phyloP scores from a whole-genome alignment of 2,797 vertebrate genomes.

The Dromococcyx pavoninus region DNA sequence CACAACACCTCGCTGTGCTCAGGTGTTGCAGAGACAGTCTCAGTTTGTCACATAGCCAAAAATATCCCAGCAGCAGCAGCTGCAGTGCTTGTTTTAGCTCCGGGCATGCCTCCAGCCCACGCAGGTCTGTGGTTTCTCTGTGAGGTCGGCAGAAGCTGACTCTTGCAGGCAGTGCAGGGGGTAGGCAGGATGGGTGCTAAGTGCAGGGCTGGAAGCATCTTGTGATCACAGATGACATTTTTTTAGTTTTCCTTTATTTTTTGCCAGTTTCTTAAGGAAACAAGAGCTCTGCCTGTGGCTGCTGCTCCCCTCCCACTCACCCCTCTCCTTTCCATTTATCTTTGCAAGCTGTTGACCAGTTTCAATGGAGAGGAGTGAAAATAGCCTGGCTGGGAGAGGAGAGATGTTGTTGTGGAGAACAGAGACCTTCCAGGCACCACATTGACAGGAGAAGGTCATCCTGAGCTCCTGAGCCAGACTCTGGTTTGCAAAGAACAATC shows the following conservation, averaged over 20 bases:
- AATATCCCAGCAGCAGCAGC: not conserved
- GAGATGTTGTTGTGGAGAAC: not conserved
- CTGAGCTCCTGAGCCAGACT: accelerated
- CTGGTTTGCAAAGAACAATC: not conserved
- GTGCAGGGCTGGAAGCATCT: not conserved
- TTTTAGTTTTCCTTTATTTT: not conserved
- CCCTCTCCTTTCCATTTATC: not conserved
- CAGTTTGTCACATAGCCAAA: not conserved
- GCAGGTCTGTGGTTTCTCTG: not conserved
- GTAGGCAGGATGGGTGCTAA: not conserved
- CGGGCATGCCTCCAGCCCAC: not conserved
- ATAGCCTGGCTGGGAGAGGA: not conserved
- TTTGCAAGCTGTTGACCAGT: not conserved
- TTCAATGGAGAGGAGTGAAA: not conserved
- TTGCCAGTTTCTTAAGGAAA: not conserved
- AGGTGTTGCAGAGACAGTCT: accelerated
- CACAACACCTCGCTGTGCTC: accelerated
- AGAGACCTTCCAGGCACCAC: not conserved
- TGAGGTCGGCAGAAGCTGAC: not conserved
- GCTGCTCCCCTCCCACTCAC: not conserved
- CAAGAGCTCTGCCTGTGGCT: not conserved
- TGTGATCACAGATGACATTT: not conserved
- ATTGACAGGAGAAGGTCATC: not conserved
- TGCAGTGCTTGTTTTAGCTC: not conserved
- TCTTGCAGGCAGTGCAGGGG: not conserved